Conservation (phyloP, 2,888 invertebrate species). For the Lamellibrachia columna region DNA sequence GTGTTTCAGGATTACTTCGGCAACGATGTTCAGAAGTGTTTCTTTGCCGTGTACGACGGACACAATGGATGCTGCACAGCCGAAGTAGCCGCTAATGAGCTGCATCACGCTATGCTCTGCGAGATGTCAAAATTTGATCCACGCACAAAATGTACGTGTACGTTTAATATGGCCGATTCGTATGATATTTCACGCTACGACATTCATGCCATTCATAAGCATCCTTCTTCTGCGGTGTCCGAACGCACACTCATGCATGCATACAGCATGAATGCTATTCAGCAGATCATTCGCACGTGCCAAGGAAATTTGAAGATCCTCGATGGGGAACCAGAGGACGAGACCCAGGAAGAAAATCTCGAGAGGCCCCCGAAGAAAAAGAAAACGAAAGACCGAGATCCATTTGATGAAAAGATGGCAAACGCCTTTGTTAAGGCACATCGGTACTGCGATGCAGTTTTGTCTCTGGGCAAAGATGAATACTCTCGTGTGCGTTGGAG, state of each 20-base stretch:
- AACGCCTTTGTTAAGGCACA: conserved; percentile 57
- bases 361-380: conserved; percentile 28
- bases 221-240: not conserved
- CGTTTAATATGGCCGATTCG: conserved; percentile 47
- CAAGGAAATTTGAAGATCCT: conserved; percentile 48
- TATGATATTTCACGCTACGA: conserved; percentile 46
- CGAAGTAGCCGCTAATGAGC: conserved; percentile 56
- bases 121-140: conserved; percentile 62
- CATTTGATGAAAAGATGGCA: conserved; percentile 50
- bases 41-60: conserved; percentile 60
- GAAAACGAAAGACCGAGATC: conserved; percentile 40
- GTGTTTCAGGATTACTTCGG: conserved; percentile 62
- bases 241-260: conserved; percentile 30
- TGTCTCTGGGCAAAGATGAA: conserved; percentile 63
- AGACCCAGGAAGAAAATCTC: not conserved
- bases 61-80: conserved; percentile 61
- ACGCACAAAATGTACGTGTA: conserved; percentile 49
- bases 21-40: conserved; percentile 57
- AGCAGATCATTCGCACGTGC: conserved; percentile 57
- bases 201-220: conserved; percentile 33
- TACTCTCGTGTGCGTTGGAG: conserved; percentile 62
- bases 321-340: not conserved
- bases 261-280: conserved; percentile 47
- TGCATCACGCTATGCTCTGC: conserved; percentile 57
- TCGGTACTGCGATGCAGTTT: conserved; percentile 54